phyloP scores from a whole-genome alignment of 2,797 vertebrate genomes.

The Cercopithecus hamlyni region DNA sequence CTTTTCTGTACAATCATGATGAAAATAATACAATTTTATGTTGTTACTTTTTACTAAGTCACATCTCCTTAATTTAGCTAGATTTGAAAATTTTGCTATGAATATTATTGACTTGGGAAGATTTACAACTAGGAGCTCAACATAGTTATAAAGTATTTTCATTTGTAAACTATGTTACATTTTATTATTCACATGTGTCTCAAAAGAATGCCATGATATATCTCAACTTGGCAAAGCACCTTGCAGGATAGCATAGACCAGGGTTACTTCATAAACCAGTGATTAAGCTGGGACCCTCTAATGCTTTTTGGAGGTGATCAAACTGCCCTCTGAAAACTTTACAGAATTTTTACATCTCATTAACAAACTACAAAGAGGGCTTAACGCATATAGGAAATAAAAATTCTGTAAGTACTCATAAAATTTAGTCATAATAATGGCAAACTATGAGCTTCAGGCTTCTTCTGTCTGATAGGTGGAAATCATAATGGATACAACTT shows the following conservation, averaged over 20 bases:
- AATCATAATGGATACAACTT: slow-evolving; percentile 11
- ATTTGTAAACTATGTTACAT: not conserved
- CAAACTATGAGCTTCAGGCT: not conserved
- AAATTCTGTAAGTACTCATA: not conserved
- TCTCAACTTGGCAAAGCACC: too few relatives aligned
- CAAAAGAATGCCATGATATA: accelerated
- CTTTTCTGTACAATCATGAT: not conserved
- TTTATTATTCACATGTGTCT: not conserved
- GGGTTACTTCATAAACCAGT: accelerated
- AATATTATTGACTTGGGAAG: not conserved
- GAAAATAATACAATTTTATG: not conserved
- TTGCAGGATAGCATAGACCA: accelerated
- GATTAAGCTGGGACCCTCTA: not conserved
- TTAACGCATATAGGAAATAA: not conserved
- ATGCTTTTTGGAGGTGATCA: not conserved
- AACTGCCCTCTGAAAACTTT: not conserved
- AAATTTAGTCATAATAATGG: not conserved
- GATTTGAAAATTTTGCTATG: not conserved
- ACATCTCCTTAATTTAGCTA: not conserved
- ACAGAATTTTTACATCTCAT: not conserved
- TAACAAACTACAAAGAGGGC: not conserved
- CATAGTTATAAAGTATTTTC: not conserved
- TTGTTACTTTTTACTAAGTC: not conserved
- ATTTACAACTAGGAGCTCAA: not conserved
- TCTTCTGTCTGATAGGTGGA: slow-evolving; percentile 32